Base-by-base conservation (phyloP, 92 coral and sea anemone species). In the Pocillopora grandis region DNA sequence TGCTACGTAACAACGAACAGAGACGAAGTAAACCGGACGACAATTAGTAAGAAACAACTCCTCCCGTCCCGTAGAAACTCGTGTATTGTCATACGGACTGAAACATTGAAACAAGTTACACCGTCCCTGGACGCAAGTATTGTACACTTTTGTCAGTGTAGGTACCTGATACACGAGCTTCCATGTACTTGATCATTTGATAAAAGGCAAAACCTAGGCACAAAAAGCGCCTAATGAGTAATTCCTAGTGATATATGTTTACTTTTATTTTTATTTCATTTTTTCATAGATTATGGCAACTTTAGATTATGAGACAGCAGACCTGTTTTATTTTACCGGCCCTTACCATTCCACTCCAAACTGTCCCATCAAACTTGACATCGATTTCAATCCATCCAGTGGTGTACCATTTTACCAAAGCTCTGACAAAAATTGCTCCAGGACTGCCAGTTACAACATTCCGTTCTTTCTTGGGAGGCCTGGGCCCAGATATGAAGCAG, bases 311-410 rank as follows among this genome's bases (percentile, higher is more conserved):
- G 91, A 94, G 88, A 87, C 88, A 0, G 83, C 88, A 13, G 82
- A 80, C 52, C 78, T 94, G 87, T 94, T 94, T 75, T 69, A 94
- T 56, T 90, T 89, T 74, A 94, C 80, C 20, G 98, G 95, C 12
- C 75, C 87, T 21, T 89, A 89, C 48, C 86, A 87, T 72, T 92
- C 98, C 23, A 88, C 93, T 10, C 95, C 98, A 17, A 89, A 83
- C 91, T 93, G 97, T 58, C 95, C 95, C 14, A 88, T 91, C 16
- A 83, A 91, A 79, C 59, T 79, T 9, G 80, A 60, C 0, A 11
- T 16, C 48, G 81, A 75, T 62, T 81, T 87, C 21, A 72, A 81
- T 66, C 86, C 86, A 35, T 52, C 90, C 1, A 81, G 79, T 9
- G 86, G 55, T 2, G 82, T 81, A 0, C 86, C 79, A 5, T 60